phyloP scores from a whole-genome alignment of 2,888 invertebrate species.

The Tigriopus californicus region DNA sequence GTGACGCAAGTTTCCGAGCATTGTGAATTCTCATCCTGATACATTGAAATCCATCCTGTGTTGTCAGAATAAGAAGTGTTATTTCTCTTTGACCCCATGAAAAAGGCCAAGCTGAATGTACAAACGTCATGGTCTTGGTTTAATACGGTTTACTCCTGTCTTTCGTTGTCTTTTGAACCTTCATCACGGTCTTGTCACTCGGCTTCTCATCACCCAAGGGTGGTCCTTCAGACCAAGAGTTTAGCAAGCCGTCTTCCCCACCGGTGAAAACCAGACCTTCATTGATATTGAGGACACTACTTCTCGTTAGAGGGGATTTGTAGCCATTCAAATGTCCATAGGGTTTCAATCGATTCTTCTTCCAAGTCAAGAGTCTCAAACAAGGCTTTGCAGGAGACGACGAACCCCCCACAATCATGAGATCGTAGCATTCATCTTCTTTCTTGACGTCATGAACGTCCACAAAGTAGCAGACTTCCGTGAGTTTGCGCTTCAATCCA shows the following conservation, averaged over 20 bases:
- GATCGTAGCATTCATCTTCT: slow-evolving; percentile 28
- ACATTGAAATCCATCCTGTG: background rate
- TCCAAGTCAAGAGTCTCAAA: slow-evolving; percentile 33
- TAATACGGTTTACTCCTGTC: too few species aligned
- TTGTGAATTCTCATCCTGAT: background rate
- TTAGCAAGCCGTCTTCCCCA: too few species aligned
- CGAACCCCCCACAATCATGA: slow-evolving; percentile 45
- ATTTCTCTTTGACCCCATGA: background rate
- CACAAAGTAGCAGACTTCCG: slow-evolving; percentile 44
- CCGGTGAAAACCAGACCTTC: too few species aligned
- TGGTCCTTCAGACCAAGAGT: too few species aligned
- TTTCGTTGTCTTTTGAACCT: too few species aligned
- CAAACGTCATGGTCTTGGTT: too few species aligned
- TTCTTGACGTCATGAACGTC: slow-evolving; percentile 32
- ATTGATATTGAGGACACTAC: too few species aligned
- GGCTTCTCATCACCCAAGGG: too few species aligned
- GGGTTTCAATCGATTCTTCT: slow-evolving; percentile 35
- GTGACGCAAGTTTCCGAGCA: background rate
- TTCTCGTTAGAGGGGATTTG: too few species aligned
- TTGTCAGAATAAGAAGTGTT: background rate
- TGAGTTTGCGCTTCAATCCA: slow-evolving; percentile 32
- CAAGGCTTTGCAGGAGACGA: slow-evolving; percentile 28
- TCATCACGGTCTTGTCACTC: too few species aligned
- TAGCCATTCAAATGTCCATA: too few species aligned
- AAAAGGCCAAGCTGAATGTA: too few species aligned